Conservation (phyloP, 2,888 invertebrate genomes). For the Sesia bembeciformis region DNA sequence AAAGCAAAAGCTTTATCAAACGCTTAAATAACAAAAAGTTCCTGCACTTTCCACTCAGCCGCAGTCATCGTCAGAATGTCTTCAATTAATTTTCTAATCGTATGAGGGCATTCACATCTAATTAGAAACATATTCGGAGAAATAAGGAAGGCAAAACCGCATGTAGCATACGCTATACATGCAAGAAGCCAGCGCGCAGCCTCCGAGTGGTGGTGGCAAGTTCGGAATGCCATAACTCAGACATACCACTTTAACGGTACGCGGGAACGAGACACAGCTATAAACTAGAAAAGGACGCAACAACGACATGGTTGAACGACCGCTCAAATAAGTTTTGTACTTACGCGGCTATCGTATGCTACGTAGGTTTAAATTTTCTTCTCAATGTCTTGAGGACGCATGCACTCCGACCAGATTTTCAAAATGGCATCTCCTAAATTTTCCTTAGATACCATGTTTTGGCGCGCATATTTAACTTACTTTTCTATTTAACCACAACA, state of each 20-base stretch:
- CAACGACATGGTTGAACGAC: slow-evolving; percentile 69
- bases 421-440: slow-evolving; percentile 45
- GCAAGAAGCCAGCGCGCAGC: slow-evolving; percentile 34
- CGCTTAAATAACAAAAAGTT: too few species aligned
- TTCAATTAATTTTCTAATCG: slow-evolving; percentile 43
- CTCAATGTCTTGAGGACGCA: slow-evolving; percentile 53
- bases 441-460: slow-evolving; percentile 9
- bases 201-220: slow-evolving; percentile 63
- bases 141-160: slow-evolving; percentile 45
- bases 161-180: slow-evolving; percentile 44
- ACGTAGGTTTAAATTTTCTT: slow-evolving; percentile 62
- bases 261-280: slow-evolving; percentile 43
- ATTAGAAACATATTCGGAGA: slow-evolving; percentile 36
- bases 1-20: too few species aligned
- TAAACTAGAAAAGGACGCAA: slow-evolving; percentile 30
- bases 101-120: slow-evolving; percentile 42
- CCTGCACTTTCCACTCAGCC: too few species aligned
- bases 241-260: slow-evolving; percentile 70
- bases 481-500: too few species aligned
- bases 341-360: slow-evolving; percentile 55
- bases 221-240: slow-evolving; percentile 71
- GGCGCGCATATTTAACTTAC: too few species aligned
- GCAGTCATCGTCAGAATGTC: background rate
- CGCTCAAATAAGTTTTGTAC: slow-evolving; percentile 71
- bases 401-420: slow-evolving; percentile 40